Evolutionary conservation across 2,888 invertebrate species (phyloP).

Genomic region (Athalia circularis): DNA sequence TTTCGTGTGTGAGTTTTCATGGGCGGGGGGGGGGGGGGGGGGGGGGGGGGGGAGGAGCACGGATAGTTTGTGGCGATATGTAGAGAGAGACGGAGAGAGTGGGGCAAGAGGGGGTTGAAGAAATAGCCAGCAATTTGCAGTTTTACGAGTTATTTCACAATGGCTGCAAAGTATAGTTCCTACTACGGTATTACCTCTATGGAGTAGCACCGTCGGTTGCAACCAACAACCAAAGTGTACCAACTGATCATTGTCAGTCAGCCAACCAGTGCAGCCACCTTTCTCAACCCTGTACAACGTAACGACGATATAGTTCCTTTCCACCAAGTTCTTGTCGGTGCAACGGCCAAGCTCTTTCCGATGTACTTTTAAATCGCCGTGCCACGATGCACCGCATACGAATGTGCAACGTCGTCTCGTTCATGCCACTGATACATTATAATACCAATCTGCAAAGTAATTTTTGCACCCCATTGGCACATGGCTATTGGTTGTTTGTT

Average conservation of each 20-base stretch:
- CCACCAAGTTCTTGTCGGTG: background rate
- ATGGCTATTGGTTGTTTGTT: too few relatives aligned
- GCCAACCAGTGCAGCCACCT: background rate
- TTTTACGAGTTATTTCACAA: slow-evolving; percentile 75
- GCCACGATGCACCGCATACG: background rate
- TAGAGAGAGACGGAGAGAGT: background rate
- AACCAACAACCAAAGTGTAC: background rate
- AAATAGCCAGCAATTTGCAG: slow-evolving; percentile 74
- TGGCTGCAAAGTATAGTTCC: slow-evolving; percentile 73
- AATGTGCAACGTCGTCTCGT: background rate
- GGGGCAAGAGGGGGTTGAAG: slow-evolving; percentile 55
- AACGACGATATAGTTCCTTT: background rate
- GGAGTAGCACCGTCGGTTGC: slow-evolving; percentile 30
- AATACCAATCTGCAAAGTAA: too few relatives aligned
- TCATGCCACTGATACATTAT: too few relatives aligned
- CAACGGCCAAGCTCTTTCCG: background rate
- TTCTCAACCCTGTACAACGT: slow-evolving; percentile 1
- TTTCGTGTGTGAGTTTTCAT: background rate
- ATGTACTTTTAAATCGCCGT: background rate
- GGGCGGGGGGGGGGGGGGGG: background rate
- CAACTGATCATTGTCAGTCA: background rate
- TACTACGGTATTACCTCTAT: slow-evolving; percentile 60
- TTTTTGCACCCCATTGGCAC: too few relatives aligned
- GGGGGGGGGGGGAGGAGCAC: background rate
- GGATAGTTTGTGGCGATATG: background rate